phyloP scores from a whole-genome alignment of 1,140 invertebrate species.

The Harpegnathos saltator region DNA sequence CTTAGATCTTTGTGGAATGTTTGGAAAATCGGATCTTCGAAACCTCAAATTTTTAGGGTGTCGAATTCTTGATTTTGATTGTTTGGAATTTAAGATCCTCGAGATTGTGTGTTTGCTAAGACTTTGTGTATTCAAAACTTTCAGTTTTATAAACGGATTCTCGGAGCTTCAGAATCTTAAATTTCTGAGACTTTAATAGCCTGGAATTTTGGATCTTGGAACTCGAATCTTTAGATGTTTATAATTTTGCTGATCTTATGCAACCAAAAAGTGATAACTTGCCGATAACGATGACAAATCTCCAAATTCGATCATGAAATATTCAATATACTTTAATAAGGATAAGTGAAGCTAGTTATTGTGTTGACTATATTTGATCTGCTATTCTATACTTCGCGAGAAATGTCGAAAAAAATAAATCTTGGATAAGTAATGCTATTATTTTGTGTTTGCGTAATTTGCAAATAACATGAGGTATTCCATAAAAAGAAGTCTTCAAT shows the following conservation, averaged over 20 bases:
- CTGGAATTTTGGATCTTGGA: background rate
- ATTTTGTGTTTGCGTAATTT: conserved; percentile 10
- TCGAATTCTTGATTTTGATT: background rate
- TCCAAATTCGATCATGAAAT: background rate
- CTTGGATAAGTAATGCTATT: conserved; percentile 18
- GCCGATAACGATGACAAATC: background rate
- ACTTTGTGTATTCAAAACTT: background rate
- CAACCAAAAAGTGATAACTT: conserved; percentile 27
- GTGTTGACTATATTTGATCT: conserved; percentile 37
- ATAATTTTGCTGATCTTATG: background rate
- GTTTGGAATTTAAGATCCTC: background rate
- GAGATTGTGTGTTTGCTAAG: background rate
- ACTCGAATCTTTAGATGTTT: background rate
- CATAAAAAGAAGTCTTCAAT: background rate
- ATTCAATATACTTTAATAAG: no score
- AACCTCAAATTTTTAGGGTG: background rate
- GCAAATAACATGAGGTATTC: no score
- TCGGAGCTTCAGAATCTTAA: background rate
- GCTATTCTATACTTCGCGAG: conserved; percentile 52
- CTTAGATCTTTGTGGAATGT: no score
- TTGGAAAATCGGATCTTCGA: background rate
- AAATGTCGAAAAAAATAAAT: conserved; percentile 52
- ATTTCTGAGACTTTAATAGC: background rate
- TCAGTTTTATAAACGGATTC: background rate
- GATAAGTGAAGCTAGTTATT: background rate